phyloP scores from a whole-genome alignment of 2,888 invertebrate genomes.

The Agonopterix heracliana region DNA sequence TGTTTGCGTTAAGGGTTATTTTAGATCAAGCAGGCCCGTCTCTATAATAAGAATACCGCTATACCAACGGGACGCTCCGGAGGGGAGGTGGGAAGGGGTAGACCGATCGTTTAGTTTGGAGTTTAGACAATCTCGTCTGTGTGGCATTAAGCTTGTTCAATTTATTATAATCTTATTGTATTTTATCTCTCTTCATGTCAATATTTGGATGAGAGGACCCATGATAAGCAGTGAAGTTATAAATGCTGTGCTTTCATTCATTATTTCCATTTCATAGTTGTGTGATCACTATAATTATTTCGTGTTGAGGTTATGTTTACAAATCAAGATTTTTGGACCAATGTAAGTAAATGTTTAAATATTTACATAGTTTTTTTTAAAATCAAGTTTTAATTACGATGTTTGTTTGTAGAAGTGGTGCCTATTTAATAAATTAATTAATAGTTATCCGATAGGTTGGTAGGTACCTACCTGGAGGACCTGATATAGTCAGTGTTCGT shows the following conservation, averaged over 20 bases:
- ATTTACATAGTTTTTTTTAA: not conserved
- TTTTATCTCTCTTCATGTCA: constrained; percentile 1
- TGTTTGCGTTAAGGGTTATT: constrained; percentile 7
- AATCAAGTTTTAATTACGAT: not conserved
- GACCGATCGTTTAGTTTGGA: constrained; percentile 8
- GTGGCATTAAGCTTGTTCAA: constrained; percentile 1
- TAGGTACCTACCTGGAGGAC: too few relatives aligned
- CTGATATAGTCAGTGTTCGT: too few relatives aligned
- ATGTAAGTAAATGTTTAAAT: constrained; percentile 33
- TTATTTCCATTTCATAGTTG: constrained; percentile 1
- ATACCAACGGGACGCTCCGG: constrained; percentile 38
- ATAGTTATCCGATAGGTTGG: too few relatives aligned
- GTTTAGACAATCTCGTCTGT: constrained; percentile 1
- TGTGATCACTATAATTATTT: constrained; percentile 1
- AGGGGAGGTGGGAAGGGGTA: constrained; percentile 22
- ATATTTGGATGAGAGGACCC: not conserved
- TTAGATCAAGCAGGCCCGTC: constrained; percentile 15
- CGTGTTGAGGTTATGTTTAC: constrained; percentile 62
- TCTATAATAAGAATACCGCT: constrained; percentile 59
- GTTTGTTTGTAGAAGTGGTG: too few relatives aligned
- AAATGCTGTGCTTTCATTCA: constrained; percentile 1
- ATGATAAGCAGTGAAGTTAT: not conserved
- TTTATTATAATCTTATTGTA: constrained; percentile 4
- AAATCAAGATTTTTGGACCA: constrained; percentile 37
- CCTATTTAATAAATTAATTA: too few relatives aligned